Conservation (phyloP, 2,888 invertebrate genomes). For the Lasioglossum malachurum region DNA sequence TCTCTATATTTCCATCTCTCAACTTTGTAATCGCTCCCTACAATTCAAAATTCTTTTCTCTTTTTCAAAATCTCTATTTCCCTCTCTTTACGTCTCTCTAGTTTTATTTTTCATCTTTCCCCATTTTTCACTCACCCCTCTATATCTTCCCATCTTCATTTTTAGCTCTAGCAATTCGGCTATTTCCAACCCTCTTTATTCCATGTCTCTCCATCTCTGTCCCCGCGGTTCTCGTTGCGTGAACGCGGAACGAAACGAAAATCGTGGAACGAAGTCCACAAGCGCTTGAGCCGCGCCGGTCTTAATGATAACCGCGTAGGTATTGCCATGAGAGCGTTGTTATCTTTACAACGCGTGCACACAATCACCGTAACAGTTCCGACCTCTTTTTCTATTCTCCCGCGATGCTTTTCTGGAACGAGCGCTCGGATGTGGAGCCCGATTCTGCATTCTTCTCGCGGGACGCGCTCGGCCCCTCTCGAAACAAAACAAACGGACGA, state of each 20-base stretch:
- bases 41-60: not conserved
- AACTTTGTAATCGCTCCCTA: not conserved
- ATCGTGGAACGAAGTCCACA: conserved; percentile 41
- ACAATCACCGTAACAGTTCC: conserved; percentile 69
- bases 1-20: not conserved
- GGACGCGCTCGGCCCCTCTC: not conserved
- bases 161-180: not conserved
- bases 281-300: conserved; percentile 38
- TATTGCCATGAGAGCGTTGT: conserved; percentile 64
- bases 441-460: conserved; percentile 50
- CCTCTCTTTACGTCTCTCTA: too few relatives aligned
- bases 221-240: conserved; percentile 39
- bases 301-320: conserved; percentile 68
- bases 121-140: too few relatives aligned
- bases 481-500: not conserved
- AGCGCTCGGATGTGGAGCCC: conserved; percentile 17
- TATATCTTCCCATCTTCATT: not conserved
- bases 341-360: conserved; percentile 69
- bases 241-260: conserved; percentile 27
- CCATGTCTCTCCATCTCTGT: not conserved
- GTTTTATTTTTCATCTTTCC: too few relatives aligned
- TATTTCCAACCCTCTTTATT: not conserved
- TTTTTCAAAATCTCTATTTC: too few relatives aligned
- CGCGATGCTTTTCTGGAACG: conserved; percentile 41
- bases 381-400: conserved; percentile 69